These are phyloP conservation scores for Thoracochromis brauschi DNA, from an alignment of 2,113 vertebrate species.

Conservation along the genomic window DNA sequence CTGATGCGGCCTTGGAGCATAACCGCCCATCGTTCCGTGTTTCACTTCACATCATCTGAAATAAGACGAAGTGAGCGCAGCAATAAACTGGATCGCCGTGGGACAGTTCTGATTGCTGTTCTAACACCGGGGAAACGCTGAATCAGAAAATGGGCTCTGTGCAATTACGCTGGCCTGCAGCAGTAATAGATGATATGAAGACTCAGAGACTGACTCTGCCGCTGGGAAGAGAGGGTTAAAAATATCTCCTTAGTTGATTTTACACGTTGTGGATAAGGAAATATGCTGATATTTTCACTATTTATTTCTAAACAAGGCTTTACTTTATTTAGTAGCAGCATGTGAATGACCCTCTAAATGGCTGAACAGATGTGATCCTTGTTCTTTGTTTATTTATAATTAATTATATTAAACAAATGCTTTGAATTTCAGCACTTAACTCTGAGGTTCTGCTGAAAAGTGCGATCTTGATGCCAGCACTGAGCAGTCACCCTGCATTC, in stretches of 20 bases:
- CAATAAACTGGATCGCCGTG: constrained; percentile 22
- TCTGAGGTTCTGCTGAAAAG: neutral
- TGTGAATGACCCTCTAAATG: neutral
- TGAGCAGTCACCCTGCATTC: neutral
- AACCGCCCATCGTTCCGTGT: neutral
- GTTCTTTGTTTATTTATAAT: neutral
- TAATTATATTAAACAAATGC: neutral
- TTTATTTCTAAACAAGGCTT: neutral
- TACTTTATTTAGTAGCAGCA: neutral
- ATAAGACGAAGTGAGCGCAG: constrained; percentile 9
- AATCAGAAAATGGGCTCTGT: constrained; percentile 28
- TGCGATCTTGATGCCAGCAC: neutral
- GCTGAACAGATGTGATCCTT: neutral
- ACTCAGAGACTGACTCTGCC: constrained; percentile 6
- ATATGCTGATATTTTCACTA: neutral
- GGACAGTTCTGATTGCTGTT: constrained; percentile 45
- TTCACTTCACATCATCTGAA: constrained; percentile 24
- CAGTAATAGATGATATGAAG: constrained; percentile 7
- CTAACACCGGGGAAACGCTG: constrained; percentile 28
- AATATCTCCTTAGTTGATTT: neutral
- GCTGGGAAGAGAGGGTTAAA: neutral
- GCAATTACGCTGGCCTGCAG: constrained; percentile 8
- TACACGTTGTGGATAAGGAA: neutral
- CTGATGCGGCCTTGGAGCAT: constrained; percentile 3
- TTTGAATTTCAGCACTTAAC: neutral